Evolutionary conservation across 2,113 vertebrate genomes (phyloP), one percentile per base, ranked within the genome.

Genomic region (Oreotrochilus melanogaster): DNA sequence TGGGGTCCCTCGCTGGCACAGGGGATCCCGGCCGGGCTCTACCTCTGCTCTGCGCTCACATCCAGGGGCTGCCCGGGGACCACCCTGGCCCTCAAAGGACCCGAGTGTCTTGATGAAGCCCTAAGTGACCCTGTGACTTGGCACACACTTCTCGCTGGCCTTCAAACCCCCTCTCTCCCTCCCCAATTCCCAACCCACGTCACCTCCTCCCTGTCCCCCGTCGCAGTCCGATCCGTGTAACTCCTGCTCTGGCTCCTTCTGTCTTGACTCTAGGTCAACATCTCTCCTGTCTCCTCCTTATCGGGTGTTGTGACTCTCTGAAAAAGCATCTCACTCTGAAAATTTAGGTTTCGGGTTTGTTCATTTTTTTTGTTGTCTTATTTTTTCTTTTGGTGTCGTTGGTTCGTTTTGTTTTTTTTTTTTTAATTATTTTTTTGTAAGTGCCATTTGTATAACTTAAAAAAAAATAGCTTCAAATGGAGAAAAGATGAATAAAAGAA

Each of bases 401-500:
- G 39, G 16, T 47, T 19, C 17, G 45, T 45, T 45, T 45, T 30
- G 12, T 2, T 42, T 61, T 45, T 42, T 66, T 45, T 27, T 75
- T 88, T 73, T 98, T 97, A 54, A 75, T 95, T 97, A 96, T 98
- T 98, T 98, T 98, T 98, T 98, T 98, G 98, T 98, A 98, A 97
- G 98, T 99, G 99, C 99, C 99, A 99, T 99, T 99, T 99, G 98
- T 99, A 99, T 98, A 99, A 98, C 98, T 98, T 96, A 98, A 98
- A 98, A 97, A 96, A 98, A 98, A 97, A 98, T 97, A 97, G 97
- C 97, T 98, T 98, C 98, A 98, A 99, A 98, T 99, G 97, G 98
- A 98, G 97, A 98, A 98, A 98, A 89, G 97, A 98, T 94, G 94
- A 98, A 98, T 97, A 97, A 98, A 98, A 98, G 98, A 98, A 74